Base-by-base conservation (phyloP, 2,113 vertebrate genomes). In the Balaeniceps rex region DNA sequence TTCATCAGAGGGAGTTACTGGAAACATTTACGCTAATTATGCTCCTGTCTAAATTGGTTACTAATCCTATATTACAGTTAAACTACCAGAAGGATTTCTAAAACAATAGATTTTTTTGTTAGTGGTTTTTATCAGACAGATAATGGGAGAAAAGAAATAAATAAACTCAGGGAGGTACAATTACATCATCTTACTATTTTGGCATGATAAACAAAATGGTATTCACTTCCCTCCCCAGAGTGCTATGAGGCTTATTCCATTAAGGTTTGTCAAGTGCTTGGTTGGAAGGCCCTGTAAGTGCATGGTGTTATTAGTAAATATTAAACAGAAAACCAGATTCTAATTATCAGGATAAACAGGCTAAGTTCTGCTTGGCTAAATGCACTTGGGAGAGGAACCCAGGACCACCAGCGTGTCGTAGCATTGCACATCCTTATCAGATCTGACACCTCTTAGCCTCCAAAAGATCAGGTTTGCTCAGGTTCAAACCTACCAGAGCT, bases 181-280 rank as follows among this genome's bases (percentile, higher is more conserved):
- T 97, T 94, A 83, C 34, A 92, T 94, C 91, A 94, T 93, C 94
- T 96, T 85, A 95, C 82, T 89, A 77, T 96, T 97, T 96, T 93
- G 80, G 93, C 78, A 81, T 70, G 84, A 95, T 94, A 91, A 96
- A 95, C 93, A 96, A 93, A 96, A 97, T 82, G 71, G 77, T 88
- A 93, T 94, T 94, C 94, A 84, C 92, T 94, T 97, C 71, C 91
- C 81, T 96, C 97, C 97, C 95, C 63, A 91, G 96, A 96, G 95
- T 94, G 77, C 92, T 93, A 49, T 94, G 86, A 97, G 77, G 92
- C 72, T 96, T 96, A 97, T 96, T 96, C 96, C 95, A 97, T 97
- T 97, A 96, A 94, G 92, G 90, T 96, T 92, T 96, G 93, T 95
- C 95, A 96, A 97, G 92, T 87, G 94, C 95, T 96, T 94, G 86